These are phyloP conservation scores for Brienomyrus brachyistius DNA, from an alignment of 2,113 vertebrate genomes.

Conservation along the genomic window DNA sequence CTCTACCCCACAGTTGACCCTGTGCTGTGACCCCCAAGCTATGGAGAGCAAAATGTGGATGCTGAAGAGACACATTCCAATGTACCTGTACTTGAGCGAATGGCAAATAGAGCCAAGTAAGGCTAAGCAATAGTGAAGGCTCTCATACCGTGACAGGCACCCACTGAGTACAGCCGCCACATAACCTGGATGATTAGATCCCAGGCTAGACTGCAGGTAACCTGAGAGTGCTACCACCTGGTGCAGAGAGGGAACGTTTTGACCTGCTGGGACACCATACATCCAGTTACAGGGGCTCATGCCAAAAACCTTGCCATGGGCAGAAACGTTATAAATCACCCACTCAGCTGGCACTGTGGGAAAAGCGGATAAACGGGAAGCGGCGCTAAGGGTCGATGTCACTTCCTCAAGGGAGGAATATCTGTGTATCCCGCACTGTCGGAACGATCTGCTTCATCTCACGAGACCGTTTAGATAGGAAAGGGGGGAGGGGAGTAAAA, in stretches of 20 bases:
- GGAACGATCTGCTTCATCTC: not conserved
- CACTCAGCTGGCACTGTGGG: not conserved
- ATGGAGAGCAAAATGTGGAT: too few relatives aligned
- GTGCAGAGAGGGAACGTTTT: not conserved
- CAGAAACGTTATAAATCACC: not conserved
- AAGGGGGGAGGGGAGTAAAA: not conserved
- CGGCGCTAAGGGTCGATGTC: not conserved
- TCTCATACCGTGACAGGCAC: not conserved
- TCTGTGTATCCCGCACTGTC: not conserved
- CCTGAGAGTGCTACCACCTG: not conserved
- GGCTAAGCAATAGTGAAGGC: not conserved
- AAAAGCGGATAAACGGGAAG: not conserved
- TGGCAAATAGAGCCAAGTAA: not conserved
- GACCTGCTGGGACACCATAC: not conserved
- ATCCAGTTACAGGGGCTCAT: not conserved
- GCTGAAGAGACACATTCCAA: too few relatives aligned
- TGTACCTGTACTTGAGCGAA: too few relatives aligned
- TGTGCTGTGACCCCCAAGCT: too few relatives aligned
- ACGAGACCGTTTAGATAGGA: not conserved
- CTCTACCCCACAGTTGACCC: too few relatives aligned
- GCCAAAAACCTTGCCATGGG: not conserved
- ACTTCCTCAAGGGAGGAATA: not conserved
- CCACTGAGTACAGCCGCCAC: not conserved
- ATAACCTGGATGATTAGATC: not conserved
- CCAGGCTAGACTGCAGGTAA: not conserved